Percentiles rank a stretch among this genome's conserved stretches.
Evolutionary conservation across 2,113 vertebrate species (phyloP).

Genomic region (Erythrolamprus reginae): DNA sequence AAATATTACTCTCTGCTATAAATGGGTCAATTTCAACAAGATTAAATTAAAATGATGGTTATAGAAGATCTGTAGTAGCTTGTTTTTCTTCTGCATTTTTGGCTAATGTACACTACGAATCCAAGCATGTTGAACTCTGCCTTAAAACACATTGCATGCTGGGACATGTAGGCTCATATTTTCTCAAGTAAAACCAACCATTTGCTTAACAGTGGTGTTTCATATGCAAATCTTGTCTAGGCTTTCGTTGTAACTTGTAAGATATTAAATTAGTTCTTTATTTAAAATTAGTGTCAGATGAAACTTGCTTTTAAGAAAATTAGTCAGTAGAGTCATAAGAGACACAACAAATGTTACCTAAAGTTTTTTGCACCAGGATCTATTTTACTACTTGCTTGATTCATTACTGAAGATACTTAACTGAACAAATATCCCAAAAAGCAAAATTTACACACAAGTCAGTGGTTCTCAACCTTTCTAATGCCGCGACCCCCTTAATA

Average conservation of each 20-base stretch:
- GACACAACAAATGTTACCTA: not conserved
- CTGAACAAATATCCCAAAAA: not conserved
- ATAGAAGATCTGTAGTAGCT: conserved; percentile 1
- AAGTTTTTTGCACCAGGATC: not conserved
- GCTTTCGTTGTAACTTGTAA: conserved; percentile 41
- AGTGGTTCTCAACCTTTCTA: too few relatives aligned
- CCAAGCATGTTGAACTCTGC: not conserved
- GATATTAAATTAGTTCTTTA: not conserved
- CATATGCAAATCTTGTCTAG: not conserved
- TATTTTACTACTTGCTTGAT: not conserved
- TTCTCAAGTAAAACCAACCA: not conserved
- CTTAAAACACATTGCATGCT: not conserved
- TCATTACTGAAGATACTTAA: too few relatives aligned
- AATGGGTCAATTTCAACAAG: not conserved
- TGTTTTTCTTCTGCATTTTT: conserved; percentile 12
- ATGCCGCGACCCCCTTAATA: too few relatives aligned
- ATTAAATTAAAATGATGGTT: conserved; percentile 4
- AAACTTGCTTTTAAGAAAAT: not conserved
- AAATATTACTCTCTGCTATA: not conserved
- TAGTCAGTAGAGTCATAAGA: not conserved
- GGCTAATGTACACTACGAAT: conserved; percentile 13
- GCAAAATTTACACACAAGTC: not conserved
- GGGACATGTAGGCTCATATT: conserved; percentile 8
- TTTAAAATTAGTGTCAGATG: not conserved
- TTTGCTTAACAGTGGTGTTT: conserved; percentile 1